Percentiles rank a stretch among this genome's conserved stretches.
Evolutionary conservation across 1,140 invertebrate genomes (phyloP).

Genomic region (Neelides sp.): DNA sequence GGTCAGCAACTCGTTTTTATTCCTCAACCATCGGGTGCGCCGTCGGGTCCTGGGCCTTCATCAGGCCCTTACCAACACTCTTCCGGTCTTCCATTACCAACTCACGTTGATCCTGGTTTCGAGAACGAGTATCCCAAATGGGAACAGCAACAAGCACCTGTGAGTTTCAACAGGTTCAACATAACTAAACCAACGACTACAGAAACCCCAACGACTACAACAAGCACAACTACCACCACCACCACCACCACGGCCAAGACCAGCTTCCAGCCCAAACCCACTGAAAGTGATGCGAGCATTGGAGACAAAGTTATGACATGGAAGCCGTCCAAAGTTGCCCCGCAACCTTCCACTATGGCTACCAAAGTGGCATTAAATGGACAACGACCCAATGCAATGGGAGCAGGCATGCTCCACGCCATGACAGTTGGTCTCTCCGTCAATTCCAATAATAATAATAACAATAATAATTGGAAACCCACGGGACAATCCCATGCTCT

Average conservation of each 20-base stretch:
- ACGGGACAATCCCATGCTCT: neutral
- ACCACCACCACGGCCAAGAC: neutral
- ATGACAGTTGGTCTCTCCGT: constrained; percentile 20
- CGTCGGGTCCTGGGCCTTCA: no score
- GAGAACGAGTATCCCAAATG: no score
- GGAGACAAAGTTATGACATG: no score
- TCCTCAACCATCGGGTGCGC: no score
- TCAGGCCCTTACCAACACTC: no score
- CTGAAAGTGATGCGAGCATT: no score
- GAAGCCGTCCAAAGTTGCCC: neutral
- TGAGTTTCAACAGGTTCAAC: no score
- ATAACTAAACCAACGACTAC: neutral
- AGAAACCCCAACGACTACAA: neutral
- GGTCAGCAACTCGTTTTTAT: no score
- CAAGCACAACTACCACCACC: neutral
- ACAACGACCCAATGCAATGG: constrained; percentile 7
- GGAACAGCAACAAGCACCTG: no score
- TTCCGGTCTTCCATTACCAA: no score
- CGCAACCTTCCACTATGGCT: neutral
- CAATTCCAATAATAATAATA: neutral
- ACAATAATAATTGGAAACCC: neutral
- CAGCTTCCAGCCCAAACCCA: no score
- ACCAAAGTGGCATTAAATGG: neutral
- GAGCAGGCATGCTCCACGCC: constrained; percentile 26
- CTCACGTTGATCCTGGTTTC: no score